Conservation (phyloP, 2,113 vertebrate genomes). For the Suricata suricatta region DNA sequence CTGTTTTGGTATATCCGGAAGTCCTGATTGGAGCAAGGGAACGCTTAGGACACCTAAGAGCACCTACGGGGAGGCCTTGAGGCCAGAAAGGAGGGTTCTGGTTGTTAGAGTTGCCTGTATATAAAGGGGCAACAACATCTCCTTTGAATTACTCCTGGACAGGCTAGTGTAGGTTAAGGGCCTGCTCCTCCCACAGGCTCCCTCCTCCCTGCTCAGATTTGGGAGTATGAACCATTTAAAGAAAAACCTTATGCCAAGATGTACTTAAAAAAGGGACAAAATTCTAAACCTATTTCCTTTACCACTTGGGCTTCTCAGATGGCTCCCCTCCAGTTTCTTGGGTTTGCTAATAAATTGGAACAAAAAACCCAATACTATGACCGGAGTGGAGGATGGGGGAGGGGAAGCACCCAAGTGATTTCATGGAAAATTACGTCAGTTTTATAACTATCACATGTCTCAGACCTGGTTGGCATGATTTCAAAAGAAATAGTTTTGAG, state of each 20-base stretch:
- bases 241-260: slow-evolving; percentile 75
- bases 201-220: slow-evolving; percentile 30
- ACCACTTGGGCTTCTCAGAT: slow-evolving; percentile 32
- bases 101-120: neutral
- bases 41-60: neutral
- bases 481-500: neutral
- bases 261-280: slow-evolving; percentile 55
- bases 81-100: neutral
- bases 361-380: neutral
- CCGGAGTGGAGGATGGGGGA: too few species aligned
- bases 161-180: neutral
- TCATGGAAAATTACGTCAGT: neutral
- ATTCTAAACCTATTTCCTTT: neutral
- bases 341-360: slow-evolving; percentile 59
- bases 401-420: neutral
- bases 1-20: neutral
- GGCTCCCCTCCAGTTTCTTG: slow-evolving; percentile 23
- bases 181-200: neutral
- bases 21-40: neutral
- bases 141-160: neutral
- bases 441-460: neutral
- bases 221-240: slow-evolving; percentile 62
- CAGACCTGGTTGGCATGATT: neutral
- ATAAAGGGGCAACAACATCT: neutral
- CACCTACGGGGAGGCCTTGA: neutral